Evolutionary conservation across 2,113 vertebrate genomes (phyloP), one percentile per base, ranked within the genome.

Genomic region (Boulengerochromis microlepis): DNA sequence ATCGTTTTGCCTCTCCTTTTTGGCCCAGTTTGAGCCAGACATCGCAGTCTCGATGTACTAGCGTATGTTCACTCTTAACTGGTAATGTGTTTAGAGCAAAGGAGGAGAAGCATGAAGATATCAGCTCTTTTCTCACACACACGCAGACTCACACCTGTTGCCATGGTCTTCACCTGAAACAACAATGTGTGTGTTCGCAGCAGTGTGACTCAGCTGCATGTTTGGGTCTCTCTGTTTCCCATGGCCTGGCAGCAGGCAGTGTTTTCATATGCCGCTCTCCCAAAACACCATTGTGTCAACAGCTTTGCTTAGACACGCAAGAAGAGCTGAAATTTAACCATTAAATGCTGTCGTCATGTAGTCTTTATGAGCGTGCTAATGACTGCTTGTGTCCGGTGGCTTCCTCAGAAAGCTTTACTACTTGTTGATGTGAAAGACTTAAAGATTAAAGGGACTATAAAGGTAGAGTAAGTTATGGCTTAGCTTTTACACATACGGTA

Each of bases 281-380:
- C 90, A 92, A 94, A 94, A 94, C 94, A 95, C 89, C 90, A 88
- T 54, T 90, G 92, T 91, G 94, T 93, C 89, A 35, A 89, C 90
- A 94, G 82, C 92, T 90, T 92, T 90, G 88, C 91, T 94, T 91
- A 85, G 84, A 88, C 88, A 94, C 80, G 42, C 85, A 56, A 66
- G 33, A 2, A 15, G 80, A 85, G 82, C 56, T 69, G 61, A 84
- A 61, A 69, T 89, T 92, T 84, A 69, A 69, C 84, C 74, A 80
- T 87, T 91, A 84, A 85, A 82, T 80, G 76, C 57, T 18, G 50
- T 81, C 87, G 83, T 81, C 56, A 57, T 66, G 80, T 10, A 31
- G 54, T 50, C 56, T 74, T 84, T 56, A 40, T 40, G 40, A 50
- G 61, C n/a, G 38, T 81, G 57, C 71, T 90, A 87, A 82, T 84